These are phyloP conservation scores for Enteromius viviparus DNA, from an alignment of 2,797 vertebrate species.

Conservation along the genomic window DNA sequence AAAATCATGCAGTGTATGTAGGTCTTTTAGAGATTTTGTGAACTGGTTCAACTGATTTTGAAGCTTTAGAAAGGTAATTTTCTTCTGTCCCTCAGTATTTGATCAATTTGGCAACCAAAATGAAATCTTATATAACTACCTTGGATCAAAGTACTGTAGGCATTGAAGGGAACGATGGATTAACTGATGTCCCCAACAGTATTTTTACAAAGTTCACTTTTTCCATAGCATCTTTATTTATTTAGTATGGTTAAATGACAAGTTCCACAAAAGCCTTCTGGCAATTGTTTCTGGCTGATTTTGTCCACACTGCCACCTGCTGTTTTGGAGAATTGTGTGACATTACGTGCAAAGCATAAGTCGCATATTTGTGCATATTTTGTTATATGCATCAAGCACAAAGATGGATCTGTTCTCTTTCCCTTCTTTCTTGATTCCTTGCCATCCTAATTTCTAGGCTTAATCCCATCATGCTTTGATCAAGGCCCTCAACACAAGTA, in stretches of 20 bases:
- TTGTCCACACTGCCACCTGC: slow-evolving; percentile 7
- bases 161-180: too few relatives aligned
- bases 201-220: background rate
- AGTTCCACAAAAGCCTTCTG: background rate
- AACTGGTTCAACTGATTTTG: background rate
- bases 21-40: background rate
- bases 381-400: background rate
- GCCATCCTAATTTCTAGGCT: slow-evolving; percentile 23
- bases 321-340: background rate
- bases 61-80: background rate
- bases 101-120: background rate
- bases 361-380: background rate
- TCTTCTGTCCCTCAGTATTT: background rate
- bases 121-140: background rate
- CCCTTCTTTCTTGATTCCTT: background rate
- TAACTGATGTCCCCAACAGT: too few relatives aligned
- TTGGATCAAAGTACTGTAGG: background rate
- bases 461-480: slow-evolving; percentile 54
- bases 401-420: background rate
- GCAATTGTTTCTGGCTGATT: background rate
- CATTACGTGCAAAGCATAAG: background rate
- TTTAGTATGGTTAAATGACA: background rate
- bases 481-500: slow-evolving; percentile 23
- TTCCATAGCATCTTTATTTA: background rate
- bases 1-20: too few relatives aligned